Conservation (phyloP, 2,888 invertebrate species). For the Pherbina coryleti region DNA sequence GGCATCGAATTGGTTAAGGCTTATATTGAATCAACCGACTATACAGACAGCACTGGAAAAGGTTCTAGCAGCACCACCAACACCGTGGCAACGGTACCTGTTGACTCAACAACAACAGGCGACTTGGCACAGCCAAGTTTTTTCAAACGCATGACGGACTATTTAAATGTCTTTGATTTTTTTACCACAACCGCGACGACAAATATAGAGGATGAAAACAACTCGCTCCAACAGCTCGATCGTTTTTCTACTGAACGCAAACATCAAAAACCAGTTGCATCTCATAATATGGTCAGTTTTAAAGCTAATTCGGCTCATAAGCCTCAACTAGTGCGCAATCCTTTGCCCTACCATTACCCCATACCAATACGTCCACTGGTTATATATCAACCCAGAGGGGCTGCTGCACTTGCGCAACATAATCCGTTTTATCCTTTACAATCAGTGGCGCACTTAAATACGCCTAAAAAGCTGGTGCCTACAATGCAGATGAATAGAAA, state of each 20-base stretch:
- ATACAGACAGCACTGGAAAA: constrained; percentile 46
- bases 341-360: constrained; percentile 60
- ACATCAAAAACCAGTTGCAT: not conserved
- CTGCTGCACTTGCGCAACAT: not conserved
- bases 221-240: constrained; percentile 24
- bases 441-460: constrained; percentile 55
- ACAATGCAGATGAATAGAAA: constrained; percentile 55
- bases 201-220: not conserved
- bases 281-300: not conserved
- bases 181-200: constrained; percentile 44
- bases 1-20: constrained; percentile 61
- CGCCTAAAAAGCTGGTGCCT: constrained; percentile 51
- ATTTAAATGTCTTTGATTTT: constrained; percentile 55
- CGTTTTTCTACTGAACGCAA: constrained; percentile 36
- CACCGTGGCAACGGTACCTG: not conserved
- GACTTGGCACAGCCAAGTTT: constrained; percentile 45
- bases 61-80: not conserved
- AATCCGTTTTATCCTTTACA: not conserved
- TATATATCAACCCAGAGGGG: constrained; percentile 4
- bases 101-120: constrained; percentile 23
- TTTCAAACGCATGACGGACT: constrained; percentile 53
- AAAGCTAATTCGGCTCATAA: not conserved
- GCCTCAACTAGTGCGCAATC: constrained; percentile 51
- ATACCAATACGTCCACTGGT: constrained; percentile 55
- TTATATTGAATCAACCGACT: constrained; percentile 58